phyloP scores from a whole-genome alignment of 1,140 invertebrate genomes.

The Ceratina calcarata region DNA sequence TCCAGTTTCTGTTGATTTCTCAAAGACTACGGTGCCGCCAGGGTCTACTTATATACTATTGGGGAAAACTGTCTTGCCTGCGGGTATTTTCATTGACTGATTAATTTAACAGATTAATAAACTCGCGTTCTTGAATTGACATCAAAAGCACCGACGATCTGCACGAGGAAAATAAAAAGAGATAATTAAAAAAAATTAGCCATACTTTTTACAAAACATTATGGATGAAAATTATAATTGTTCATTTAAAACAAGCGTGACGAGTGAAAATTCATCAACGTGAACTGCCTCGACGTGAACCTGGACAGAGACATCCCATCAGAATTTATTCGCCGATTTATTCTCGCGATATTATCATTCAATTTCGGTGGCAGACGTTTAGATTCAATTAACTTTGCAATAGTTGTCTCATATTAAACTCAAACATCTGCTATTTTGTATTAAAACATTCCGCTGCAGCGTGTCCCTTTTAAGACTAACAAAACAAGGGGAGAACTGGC shows the following conservation, averaged over 20 bases:
- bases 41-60: no score
- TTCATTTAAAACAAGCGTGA: no score
- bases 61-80: neutral
- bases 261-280: neutral
- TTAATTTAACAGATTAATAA: neutral
- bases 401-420: constrained; percentile 20
- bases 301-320: neutral
- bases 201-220: no score
- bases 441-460: constrained; percentile 1
- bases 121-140: neutral
- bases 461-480: neutral
- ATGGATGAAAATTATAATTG: neutral
- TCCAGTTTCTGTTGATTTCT: neutral
- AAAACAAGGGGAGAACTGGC: neutral
- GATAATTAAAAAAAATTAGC: no score
- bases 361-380: constrained; percentile 29
- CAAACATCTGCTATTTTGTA: constrained; percentile 17
- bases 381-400: constrained; percentile 29
- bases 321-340: neutral
- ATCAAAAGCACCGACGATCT: neutral
- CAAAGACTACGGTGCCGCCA: neutral
- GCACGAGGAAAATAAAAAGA: no score
- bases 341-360: constrained; percentile 5
- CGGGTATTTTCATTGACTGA: neutral
- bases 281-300: neutral